Conservation (phyloP, 2,888 invertebrate genomes). For the Lasioglossum calceatum region DNA sequence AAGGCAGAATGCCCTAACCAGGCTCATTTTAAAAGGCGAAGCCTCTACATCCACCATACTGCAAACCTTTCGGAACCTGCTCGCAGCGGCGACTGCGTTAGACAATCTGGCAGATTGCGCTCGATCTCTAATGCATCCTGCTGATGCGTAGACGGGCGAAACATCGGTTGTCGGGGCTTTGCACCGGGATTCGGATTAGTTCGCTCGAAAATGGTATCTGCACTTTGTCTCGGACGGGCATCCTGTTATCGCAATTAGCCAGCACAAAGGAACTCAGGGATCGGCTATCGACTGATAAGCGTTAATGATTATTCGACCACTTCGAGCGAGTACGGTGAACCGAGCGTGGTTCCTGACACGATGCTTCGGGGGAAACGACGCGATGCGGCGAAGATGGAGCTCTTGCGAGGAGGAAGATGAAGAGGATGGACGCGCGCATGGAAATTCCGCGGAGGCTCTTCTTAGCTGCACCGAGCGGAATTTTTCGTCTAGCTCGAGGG, state of each 20-base stretch:
- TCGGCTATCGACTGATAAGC: not conserved
- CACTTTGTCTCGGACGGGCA: not conserved
- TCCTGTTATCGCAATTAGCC: slow-evolving; percentile 4
- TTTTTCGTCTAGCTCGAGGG: slow-evolving; percentile 64
- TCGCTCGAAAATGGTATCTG: not conserved
- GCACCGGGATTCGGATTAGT: not conserved
- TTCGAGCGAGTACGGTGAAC: not conserved
- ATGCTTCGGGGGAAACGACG: not conserved
- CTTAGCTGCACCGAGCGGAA: slow-evolving; percentile 52
- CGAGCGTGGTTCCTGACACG: not conserved
- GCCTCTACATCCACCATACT: not conserved
- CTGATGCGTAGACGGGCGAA: not conserved
- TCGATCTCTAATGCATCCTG: not conserved
- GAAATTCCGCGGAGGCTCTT: slow-evolving; percentile 15
- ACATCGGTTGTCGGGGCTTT: not conserved
- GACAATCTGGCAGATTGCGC: not conserved
- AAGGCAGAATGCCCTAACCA: too few species aligned
- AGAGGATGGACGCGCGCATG: not conserved
- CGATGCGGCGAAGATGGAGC: not conserved
- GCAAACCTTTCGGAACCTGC: not conserved
- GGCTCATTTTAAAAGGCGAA: not conserved
- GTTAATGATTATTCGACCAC: not conserved
- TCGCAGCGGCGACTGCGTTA: not conserved
- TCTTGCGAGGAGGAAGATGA: not conserved
- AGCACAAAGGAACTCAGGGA: not conserved